phyloP scores from a whole-genome alignment of 2,797 vertebrate species.

The Anableps anableps region DNA sequence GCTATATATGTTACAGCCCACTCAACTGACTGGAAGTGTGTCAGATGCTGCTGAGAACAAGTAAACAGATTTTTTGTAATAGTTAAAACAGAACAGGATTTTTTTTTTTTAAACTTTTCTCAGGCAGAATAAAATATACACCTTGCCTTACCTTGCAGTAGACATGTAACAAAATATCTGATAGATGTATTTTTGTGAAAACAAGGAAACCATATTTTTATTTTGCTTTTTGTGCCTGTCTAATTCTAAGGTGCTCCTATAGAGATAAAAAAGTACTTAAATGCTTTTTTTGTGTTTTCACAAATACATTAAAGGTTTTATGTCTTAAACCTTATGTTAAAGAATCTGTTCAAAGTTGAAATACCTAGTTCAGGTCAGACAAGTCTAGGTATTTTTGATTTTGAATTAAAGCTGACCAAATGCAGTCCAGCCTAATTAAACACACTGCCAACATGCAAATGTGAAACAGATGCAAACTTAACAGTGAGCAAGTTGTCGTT shows the following conservation, averaged over 20 bases:
- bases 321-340: not conserved
- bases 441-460: not conserved
- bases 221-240: not conserved
- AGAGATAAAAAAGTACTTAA: not conserved
- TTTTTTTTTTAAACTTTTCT: not conserved
- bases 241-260: not conserved
- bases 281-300: not conserved
- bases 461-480: not conserved
- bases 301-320: not conserved
- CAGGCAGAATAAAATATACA: not conserved
- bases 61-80: slow-evolving; percentile 2
- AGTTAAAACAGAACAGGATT: not conserved
- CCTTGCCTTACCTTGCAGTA: not conserved
- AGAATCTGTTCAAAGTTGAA: not conserved
- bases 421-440: not conserved
- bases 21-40: not conserved
- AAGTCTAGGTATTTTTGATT: not conserved
- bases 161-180: not conserved
- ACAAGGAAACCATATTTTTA: not conserved
- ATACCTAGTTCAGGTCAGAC: not conserved
- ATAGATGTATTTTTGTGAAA: not conserved
- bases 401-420: not conserved
- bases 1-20: slow-evolving; percentile 2
- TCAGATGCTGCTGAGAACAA: slow-evolving; percentile 1
- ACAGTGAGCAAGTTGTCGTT: not conserved